Base-by-base conservation (phyloP, 2,113 vertebrate species). In the Amazona vittata region DNA sequence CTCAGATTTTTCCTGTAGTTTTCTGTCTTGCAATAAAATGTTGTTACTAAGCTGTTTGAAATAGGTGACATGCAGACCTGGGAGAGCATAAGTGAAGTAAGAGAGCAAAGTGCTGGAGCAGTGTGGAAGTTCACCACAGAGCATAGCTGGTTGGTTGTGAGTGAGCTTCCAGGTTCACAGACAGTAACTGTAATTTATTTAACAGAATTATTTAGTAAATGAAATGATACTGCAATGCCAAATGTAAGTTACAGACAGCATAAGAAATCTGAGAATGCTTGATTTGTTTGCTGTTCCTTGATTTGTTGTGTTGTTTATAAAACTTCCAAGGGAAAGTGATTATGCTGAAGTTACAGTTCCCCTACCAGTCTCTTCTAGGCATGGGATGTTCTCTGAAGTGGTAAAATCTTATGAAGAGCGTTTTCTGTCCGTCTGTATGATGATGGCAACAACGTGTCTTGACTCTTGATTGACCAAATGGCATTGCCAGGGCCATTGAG, bases 171-270 rank as follows among this genome's bases (percentile, higher is more conserved):
- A 59, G 55, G 82, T 70, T 79, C 91, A 50, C 78, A 63, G 41
- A 31, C 67, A 68, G 77, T 68, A 75, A 35, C 63, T 87, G 57
- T 79, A 41, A 92, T 33, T 90, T 73, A 73, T 55, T 49, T 69
- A 81, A 68, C 14, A 46, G 57, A 79, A 44, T 53, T 4, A 89
- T 70, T 73, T 73, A 95, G 96, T 97, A 26, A 35, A 35, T 10
- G 22, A 74, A 39, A 20, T 60, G 20, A 18, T 59, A 31, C 25
- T 41, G 12, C 35, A 17, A 33, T 59, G 29, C n/a, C 31, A 60
- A 64, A 28, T 62, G 19, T 19, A 21, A 25, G 33, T 24, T 10
- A 26, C 52, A 49, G 47, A 7, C 17, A 41, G 47, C 44, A 19
- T 21, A 49, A 31, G 63, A 44, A 53, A 22, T 31, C 16, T 53